Evolutionary conservation across 2,797 vertebrate genomes (phyloP).

Genomic region (Periparus ater): DNA sequence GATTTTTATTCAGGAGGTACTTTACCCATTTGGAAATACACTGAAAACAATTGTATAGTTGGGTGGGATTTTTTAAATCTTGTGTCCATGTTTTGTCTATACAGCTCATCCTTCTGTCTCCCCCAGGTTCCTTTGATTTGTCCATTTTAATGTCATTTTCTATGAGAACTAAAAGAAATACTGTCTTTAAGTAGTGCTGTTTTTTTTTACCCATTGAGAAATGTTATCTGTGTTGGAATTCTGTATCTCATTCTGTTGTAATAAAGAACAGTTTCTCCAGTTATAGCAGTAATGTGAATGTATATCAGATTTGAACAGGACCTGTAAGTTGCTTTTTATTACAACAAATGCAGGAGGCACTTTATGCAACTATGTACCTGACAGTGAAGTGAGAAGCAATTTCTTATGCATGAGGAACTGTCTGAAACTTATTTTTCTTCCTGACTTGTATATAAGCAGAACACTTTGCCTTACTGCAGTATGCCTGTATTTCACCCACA

Average conservation of each 20-base stretch:
- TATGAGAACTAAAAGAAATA: constrained; percentile 41
- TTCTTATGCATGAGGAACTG: not conserved
- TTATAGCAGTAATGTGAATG: not conserved
- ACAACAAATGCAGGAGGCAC: not conserved
- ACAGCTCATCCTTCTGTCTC: not conserved
- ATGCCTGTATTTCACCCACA: not conserved
- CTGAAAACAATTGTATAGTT: not conserved
- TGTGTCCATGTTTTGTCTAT: not conserved
- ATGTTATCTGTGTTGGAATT: not conserved
- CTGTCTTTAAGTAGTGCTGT: not conserved
- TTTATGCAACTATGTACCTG: not conserved
- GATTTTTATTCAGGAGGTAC: constrained; percentile 22
- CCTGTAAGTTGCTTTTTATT: not conserved
- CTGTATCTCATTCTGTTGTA: not conserved
- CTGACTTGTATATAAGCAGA: not conserved
- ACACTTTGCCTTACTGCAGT: not conserved
- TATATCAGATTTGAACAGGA: not conserved
- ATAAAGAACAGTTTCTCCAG: not conserved
- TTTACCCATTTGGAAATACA: not conserved
- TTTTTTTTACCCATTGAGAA: not conserved
- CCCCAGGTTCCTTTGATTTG: not conserved
- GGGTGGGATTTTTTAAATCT: not conserved
- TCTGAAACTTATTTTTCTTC: not conserved
- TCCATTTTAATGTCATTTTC: constrained; percentile 21
- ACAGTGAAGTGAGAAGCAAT: not conserved